These are phyloP conservation scores for Periophthalmus magnuspinnatus DNA, from an alignment of 2,797 vertebrate species.

Conservation along the genomic window DNA sequence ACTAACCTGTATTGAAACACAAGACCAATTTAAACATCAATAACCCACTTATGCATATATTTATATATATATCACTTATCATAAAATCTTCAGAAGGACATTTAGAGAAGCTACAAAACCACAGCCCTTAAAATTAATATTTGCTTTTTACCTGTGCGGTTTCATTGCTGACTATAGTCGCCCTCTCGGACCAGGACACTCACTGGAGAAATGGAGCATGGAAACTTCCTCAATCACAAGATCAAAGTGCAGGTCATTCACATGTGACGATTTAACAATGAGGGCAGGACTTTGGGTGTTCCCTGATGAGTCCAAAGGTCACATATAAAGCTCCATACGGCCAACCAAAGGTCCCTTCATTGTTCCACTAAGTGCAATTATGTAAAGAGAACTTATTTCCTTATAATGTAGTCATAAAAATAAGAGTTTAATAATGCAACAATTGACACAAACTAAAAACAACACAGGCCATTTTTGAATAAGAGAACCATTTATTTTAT, in stretches of 20 bases:
- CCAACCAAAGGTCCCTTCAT: slow-evolving; percentile 36
- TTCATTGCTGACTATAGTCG: slow-evolving; percentile 28
- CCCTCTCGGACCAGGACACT: no score
- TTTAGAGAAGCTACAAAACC: background rate
- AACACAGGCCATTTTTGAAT: slow-evolving; percentile 40
- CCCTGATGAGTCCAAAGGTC: slow-evolving; percentile 69
- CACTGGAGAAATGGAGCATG: background rate
- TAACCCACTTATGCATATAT: background rate
- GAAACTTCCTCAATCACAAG: slow-evolving; percentile 21
- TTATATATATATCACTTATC: background rate
- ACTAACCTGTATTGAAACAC: background rate
- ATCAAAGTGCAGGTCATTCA: slow-evolving; percentile 70
- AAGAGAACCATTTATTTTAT: slow-evolving; percentile 79
- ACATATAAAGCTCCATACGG: slow-evolving; percentile 22
- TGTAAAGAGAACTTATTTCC: background rate
- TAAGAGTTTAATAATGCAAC: background rate
- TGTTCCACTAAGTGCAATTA: slow-evolving; percentile 9
- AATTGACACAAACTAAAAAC: slow-evolving; percentile 2
- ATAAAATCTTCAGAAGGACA: background rate
- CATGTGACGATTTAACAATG: slow-evolving; percentile 21
- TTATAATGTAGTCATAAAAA: background rate
- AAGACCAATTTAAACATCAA: background rate
- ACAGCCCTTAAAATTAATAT: background rate
- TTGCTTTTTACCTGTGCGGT: background rate
- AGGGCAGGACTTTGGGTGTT: slow-evolving; percentile 26